Evolutionary conservation across 2,797 vertebrate species (phyloP).

Genomic region (Syndactyla subalaris): DNA sequence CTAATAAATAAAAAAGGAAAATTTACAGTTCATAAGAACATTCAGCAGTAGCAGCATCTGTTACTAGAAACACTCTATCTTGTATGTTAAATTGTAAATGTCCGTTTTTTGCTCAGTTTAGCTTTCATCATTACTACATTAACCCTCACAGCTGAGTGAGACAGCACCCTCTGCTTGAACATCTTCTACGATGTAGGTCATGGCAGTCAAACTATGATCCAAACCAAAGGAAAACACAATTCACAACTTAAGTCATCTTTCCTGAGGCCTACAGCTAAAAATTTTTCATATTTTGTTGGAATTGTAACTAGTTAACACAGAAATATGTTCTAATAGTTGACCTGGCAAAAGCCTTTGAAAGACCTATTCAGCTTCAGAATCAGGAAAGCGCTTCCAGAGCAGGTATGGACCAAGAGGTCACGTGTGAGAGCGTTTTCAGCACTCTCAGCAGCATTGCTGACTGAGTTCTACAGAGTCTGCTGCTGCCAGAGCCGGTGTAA

Average conservation of each 20-base stretch:
- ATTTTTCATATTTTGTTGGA: neutral
- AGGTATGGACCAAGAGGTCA: rapidly evolving
- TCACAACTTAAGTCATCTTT: neutral
- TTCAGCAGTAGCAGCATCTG: neutral
- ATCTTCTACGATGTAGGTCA: neutral
- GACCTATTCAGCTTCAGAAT: neutral
- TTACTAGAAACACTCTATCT: neutral
- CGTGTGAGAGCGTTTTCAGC: neutral
- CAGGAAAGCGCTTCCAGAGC: neutral
- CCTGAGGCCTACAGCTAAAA: neutral
- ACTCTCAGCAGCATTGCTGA: neutral
- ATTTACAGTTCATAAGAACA: neutral
- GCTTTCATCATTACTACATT: neutral
- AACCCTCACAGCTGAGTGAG: neutral
- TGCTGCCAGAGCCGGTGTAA: neutral
- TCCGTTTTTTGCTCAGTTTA: neutral
- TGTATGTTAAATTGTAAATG: neutral
- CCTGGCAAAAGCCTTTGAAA: neutral
- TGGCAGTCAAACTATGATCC: neutral
- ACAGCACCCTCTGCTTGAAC: neutral
- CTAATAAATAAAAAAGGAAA: neutral
- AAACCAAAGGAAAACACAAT: neutral
- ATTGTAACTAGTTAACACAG: neutral
- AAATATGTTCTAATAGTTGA: neutral
- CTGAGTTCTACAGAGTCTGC: neutral